Conservation (phyloP, 2,888 invertebrate species). For the Petrolisthes manimaculis region DNA sequence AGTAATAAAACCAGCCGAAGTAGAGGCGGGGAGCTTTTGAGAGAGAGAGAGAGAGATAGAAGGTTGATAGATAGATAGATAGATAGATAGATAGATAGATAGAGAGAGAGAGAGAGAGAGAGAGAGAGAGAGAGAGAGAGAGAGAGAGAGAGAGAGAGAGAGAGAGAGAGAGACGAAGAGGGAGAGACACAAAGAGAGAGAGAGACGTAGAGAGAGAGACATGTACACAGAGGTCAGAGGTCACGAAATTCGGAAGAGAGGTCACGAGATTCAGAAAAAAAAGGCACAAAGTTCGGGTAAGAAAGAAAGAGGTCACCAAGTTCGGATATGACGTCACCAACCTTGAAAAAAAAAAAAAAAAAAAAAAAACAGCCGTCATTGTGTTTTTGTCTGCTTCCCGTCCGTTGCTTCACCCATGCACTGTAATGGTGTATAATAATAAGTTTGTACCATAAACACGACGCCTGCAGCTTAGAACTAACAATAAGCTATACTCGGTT, state of each 20-base stretch:
- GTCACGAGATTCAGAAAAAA: not conserved
- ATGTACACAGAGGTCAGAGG: not conserved
- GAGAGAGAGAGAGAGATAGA: not conserved
- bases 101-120: not conserved
- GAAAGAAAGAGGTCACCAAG: not conserved
- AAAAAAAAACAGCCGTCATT: no score
- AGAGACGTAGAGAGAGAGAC: slow-evolving; percentile 14
- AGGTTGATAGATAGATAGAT: not conserved
- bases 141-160: slow-evolving; percentile 29
- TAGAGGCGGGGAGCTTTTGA: not conserved
- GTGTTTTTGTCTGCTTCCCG: no score
- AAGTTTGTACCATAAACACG: no score
- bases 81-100: no score
- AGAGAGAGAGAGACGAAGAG: no score
- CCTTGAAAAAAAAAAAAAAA: not conserved
- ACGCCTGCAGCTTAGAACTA: no score
- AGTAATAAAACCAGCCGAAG: not conserved
- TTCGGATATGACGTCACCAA: not conserved
- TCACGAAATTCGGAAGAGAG: not conserved
- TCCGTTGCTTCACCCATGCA: not conserved
- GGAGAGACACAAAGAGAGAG: slow-evolving; percentile 24
- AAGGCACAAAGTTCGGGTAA: not conserved
- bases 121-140: slow-evolving; percentile 28
- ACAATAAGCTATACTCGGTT: no score
- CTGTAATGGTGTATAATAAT: not conserved